A percentile compares a stretch with the other conserved stretches of the same genome.
Evolutionary conservation across 2,797 vertebrate species (phyloP).

Genomic region (Gymnodraco acuticeps): DNA sequence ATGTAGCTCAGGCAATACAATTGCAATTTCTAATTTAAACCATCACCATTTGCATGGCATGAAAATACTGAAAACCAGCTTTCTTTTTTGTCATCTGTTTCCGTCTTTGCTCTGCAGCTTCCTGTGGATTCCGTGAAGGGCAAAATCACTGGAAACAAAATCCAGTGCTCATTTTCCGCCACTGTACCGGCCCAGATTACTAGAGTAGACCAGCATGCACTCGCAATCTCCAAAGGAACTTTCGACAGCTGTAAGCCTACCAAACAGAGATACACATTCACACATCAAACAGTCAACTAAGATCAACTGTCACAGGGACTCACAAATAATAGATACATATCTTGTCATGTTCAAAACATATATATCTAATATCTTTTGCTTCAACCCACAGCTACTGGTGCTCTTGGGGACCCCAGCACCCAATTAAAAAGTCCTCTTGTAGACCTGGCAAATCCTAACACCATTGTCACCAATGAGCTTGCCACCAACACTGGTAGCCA

Average conservation of each 20-base stretch:
- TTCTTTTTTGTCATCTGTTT: not conserved
- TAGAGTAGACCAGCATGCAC: fast-evolving
- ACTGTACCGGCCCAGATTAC: fast-evolving
- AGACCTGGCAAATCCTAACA: not conserved
- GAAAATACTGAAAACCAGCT: not conserved
- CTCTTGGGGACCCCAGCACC: fast-evolving
- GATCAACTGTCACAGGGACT: not conserved
- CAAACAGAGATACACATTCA: not conserved
- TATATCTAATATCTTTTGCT: not conserved
- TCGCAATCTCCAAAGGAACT: constrained; percentile 5
- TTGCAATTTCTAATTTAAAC: not conserved
- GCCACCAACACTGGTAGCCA: fast-evolving
- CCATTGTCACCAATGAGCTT: fast-evolving
- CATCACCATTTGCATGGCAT: not conserved
- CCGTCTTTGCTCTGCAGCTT: constrained; percentile 39
- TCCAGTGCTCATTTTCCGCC: constrained; percentile 66
- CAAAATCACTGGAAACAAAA: fast-evolving
- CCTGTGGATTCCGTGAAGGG: constrained; percentile 44
- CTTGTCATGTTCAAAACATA: not conserved
- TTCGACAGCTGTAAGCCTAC: constrained; percentile 38
- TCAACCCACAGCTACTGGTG: not conserved
- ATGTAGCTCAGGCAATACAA: not conserved
- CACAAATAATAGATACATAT: not conserved
- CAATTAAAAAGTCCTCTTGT: fast-evolving
- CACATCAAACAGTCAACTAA: not conserved